A percentile compares a stretch with the other conserved stretches of the same genome.
These are phyloP conservation scores for Aethes cnicana DNA, from an alignment of 2,888 invertebrate species.

Conservation along the genomic window DNA sequence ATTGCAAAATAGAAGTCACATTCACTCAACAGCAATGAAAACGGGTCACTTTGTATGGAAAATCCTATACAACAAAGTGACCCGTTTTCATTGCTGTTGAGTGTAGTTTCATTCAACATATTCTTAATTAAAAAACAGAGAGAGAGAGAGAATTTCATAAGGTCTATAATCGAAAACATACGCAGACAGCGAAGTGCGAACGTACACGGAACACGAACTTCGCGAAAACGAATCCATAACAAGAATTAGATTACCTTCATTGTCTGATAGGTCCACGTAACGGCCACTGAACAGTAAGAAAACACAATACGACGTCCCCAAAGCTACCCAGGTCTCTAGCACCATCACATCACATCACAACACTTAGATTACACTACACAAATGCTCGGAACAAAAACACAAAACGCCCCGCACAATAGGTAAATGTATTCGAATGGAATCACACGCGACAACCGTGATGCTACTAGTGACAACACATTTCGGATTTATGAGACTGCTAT, in stretches of 20 bases:
- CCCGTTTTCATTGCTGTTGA: too few relatives aligned
- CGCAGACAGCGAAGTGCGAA: too few relatives aligned
- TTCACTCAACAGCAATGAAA: too few relatives aligned
- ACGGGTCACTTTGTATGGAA: too few relatives aligned
- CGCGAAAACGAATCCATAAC: too few relatives aligned
- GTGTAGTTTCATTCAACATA: too few relatives aligned
- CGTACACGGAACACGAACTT: too few relatives aligned
- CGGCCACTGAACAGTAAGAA: slow-evolving; percentile 55
- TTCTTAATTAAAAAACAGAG: too few relatives aligned
- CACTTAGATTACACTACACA: slow-evolving; percentile 1
- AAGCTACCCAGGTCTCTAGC: slow-evolving; percentile 59
- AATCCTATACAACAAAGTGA: too few relatives aligned
- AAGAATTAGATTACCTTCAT: slow-evolving; percentile 50
- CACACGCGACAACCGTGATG: slow-evolving; percentile 52
- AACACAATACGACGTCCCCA: slow-evolving; percentile 53
- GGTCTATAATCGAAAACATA: too few relatives aligned
- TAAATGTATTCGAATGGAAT: slow-evolving; percentile 53
- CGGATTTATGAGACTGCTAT: slow-evolving; percentile 10
- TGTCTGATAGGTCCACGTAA: slow-evolving; percentile 59
- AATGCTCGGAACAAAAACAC: background rate
- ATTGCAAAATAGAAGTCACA: too few relatives aligned
- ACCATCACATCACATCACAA: slow-evolving; percentile 48
- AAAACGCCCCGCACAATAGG: slow-evolving; percentile 36
- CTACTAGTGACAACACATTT: slow-evolving; percentile 53
- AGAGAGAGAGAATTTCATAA: too few relatives aligned